Base-by-base conservation (phyloP, 2,113 vertebrate genomes). In the Ariopsis seemanni region DNA sequence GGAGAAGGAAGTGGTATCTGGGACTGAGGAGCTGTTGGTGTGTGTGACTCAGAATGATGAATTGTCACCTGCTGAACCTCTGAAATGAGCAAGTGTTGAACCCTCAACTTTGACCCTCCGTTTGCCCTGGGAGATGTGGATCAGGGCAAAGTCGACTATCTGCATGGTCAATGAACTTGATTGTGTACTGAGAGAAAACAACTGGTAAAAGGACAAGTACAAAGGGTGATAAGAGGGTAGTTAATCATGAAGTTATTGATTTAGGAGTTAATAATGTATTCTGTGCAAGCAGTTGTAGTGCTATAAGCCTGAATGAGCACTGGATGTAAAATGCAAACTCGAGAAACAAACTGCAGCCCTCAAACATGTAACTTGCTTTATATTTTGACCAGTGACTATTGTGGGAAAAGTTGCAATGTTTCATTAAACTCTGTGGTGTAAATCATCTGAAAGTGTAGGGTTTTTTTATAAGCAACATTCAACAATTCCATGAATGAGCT, bases 101-200 rank as follows among this genome's bases (percentile, higher is more conserved):
- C 69, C 57, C 4, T 30, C 82, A 85, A 58, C 48, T 75, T 53
- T 6, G 78, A 85, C 42, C 69, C 52, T 8, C n/a, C 81, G 72
- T 60, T 82, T 63, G 71, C 50, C 15, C 52, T 84, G 52, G 81
- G 75, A 20, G 88, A 74, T 22, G 34, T 81, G 83, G 86, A 74
- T 89, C 85, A 89, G 89, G 91, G 81, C 52, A 90, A 92, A 88
- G 78, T 90, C 5, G 78, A 78, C 77, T 60, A 69, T 82, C 63
- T 81, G 84, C 9, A 27, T 17, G 6, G 82, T 91, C 57, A 72
- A 72, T 84, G 93, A 94, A 85, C 83, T 93, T 87, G 87, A 83
- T 87, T 53, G 67, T 91, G 69, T 52, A 14, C 71, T 86, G 0
- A 91, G 91, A 17, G 91, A 88, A 71, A 27, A 50, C 25, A 60